phyloP scores from a whole-genome alignment of 2,113 vertebrate genomes.

The Gnathonemus longibarbis region DNA sequence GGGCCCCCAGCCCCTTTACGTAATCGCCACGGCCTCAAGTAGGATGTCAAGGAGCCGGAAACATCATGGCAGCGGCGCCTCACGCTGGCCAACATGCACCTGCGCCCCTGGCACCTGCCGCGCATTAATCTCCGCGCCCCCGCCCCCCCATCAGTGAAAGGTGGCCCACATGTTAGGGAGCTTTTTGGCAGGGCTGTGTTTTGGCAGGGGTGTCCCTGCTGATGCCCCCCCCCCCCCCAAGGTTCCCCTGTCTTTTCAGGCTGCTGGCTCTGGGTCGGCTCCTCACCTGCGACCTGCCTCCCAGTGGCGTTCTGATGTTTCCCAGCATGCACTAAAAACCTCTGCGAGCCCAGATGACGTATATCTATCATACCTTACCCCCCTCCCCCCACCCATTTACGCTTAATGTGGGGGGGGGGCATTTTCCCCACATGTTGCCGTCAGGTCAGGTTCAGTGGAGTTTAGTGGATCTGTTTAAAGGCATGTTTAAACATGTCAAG shows the following conservation, averaged over 20 bases:
- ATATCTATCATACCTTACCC: neutral
- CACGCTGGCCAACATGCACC: no score
- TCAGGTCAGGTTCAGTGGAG: neutral
- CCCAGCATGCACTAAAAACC: neutral
- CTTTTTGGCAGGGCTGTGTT: no score
- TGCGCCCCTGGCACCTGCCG: no score
- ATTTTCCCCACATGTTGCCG: neutral
- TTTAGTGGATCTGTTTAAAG: neutral
- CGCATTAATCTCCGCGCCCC: constrained; percentile 43
- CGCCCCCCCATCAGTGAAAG: no score
- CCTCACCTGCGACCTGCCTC: neutral
- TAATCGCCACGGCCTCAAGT: neutral
- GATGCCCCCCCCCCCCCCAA: neutral
- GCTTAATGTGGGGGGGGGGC: neutral
- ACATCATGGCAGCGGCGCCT: constrained; percentile 37
- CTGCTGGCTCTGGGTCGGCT: neutral
- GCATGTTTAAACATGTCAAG: neutral
- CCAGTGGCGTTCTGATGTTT: neutral
- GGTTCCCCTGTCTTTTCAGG: neutral
- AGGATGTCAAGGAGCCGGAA: constrained; percentile 40
- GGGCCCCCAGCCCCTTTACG: no score
- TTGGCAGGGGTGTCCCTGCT: neutral
- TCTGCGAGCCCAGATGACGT: neutral
- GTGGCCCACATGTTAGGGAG: no score
- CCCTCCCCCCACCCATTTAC: neutral